These are phyloP conservation scores for Scrobipalpa costella DNA, from an alignment of 2,888 invertebrate genomes.

Conservation along the genomic window DNA sequence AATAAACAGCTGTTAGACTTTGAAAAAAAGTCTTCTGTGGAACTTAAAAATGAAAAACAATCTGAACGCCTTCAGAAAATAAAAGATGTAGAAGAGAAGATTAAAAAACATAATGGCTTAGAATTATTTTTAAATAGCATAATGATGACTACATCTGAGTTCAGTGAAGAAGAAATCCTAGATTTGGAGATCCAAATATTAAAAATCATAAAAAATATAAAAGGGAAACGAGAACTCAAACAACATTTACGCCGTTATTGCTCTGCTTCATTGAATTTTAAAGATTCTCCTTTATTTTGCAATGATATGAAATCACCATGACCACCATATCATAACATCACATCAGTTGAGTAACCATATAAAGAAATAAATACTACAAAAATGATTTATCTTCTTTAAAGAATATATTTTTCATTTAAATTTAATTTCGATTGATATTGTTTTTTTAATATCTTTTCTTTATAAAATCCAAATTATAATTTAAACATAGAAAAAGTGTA, in stretches of 20 bases:
- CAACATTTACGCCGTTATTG: constrained; percentile 19
- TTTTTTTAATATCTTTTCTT: too few relatives aligned
- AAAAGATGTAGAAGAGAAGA: neutral
- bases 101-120: constrained; percentile 1
- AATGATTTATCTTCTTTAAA: too few relatives aligned
- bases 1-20: neutral
- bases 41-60: neutral
- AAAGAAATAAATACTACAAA: too few relatives aligned
- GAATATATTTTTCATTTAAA: too few relatives aligned
- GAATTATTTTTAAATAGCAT: constrained; percentile 18
- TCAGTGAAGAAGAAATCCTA: constrained; percentile 25
- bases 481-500: too few relatives aligned
- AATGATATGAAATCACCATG: neutral
- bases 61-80: neutral
- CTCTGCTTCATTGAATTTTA: constrained; percentile 21
- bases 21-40: neutral
- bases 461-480: too few relatives aligned
- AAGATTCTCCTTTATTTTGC: constrained; percentile 18
- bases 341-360: too few relatives aligned
- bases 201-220: constrained; percentile 23
- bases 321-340: neutral
- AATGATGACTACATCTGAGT: constrained; percentile 10
- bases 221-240: constrained; percentile 23
- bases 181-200: constrained; percentile 25
- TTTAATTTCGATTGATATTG: too few relatives aligned